These are phyloP conservation scores for Tupaia chinensis DNA, from an alignment of 2,113 vertebrate species.

Conservation along the genomic window DNA sequence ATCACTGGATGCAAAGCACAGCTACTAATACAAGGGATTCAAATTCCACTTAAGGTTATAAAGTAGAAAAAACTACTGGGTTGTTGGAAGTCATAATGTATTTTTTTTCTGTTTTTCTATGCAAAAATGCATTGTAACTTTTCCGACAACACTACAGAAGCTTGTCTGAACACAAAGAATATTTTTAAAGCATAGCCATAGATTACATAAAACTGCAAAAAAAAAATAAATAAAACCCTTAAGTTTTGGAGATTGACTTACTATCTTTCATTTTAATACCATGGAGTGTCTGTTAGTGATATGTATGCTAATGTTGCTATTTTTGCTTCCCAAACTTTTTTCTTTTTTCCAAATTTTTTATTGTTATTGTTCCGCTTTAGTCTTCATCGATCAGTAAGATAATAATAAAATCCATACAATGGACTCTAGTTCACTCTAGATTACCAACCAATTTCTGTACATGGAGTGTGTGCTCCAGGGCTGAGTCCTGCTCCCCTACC, in stretches of 20 bases:
- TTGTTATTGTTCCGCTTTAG: background rate
- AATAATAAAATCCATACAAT: background rate
- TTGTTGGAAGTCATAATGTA: too few relatives aligned
- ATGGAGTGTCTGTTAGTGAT: background rate
- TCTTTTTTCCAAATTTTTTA: background rate
- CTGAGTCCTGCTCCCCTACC: conserved; percentile 83
- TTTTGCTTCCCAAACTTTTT: conserved; percentile 7
- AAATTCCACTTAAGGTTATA: background rate
- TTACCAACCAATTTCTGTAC: background rate
- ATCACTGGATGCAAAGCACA: background rate
- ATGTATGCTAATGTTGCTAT: background rate
- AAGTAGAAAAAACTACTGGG: background rate
- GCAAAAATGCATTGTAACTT: too few relatives aligned
- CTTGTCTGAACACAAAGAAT: background rate
- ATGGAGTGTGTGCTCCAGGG: fast-evolving
- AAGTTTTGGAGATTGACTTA: background rate
- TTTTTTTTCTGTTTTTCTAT: too few relatives aligned
- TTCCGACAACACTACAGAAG: background rate
- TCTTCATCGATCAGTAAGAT: background rate
- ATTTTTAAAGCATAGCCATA: background rate
- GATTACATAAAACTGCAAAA: background rate
- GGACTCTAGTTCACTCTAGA: background rate
- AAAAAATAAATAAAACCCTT: background rate
- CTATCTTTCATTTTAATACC: background rate
- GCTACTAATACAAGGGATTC: background rate